Evolutionary conservation across 2,888 invertebrate species (phyloP).

Genomic region (Synergus japonicus): DNA sequence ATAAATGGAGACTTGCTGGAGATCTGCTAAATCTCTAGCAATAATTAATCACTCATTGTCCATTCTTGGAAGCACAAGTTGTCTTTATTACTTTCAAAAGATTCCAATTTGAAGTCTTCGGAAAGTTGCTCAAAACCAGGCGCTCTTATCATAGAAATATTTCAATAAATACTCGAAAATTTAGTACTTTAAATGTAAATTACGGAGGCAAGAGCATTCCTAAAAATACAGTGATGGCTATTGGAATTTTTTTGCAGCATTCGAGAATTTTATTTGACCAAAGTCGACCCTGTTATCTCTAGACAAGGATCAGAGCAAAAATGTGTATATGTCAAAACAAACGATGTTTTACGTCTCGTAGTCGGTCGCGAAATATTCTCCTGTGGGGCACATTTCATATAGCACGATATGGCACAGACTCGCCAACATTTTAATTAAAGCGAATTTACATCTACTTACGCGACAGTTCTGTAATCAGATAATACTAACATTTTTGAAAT

Average conservation of each 20-base stretch:
- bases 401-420: background rate
- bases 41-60: conserved; percentile 22
- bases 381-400: conserved; percentile 16
- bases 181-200: background rate
- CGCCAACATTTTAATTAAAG: conserved; percentile 54
- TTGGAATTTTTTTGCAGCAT: background rate
- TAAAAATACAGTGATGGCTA: background rate
- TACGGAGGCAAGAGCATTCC: background rate
- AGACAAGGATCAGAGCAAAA: conserved; percentile 24
- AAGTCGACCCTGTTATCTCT: conserved; percentile 15
- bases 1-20: conserved; percentile 5
- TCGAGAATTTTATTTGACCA: background rate
- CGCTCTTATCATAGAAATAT: no score
- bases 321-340: conserved; percentile 30
- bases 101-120: background rate
- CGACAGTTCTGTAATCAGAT: conserved; percentile 61
- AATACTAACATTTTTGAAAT: conserved; percentile 60
- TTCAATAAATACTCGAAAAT: background rate
- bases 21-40: background rate
- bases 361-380: conserved; percentile 16
- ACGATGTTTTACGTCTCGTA: conserved; percentile 25
- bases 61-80: conserved; percentile 2
- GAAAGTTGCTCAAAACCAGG: background rate
- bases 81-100: background rate
- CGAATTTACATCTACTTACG: conserved; percentile 59